Conservation (phyloP, 2,113 vertebrate genomes). For the Vulpes ferrilata region DNA sequence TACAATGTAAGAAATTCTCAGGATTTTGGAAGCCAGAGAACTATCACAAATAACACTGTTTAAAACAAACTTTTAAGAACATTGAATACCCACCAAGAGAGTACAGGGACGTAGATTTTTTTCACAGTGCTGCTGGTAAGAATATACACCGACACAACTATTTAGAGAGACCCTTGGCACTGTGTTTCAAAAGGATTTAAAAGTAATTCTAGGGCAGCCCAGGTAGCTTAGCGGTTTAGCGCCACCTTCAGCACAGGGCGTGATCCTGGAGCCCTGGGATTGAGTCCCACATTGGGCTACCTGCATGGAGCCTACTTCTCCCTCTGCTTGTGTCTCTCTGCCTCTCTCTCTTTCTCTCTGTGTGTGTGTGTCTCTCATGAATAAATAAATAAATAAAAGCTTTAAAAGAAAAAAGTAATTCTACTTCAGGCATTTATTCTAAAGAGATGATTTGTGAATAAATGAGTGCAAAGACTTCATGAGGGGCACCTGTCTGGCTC, state of each 20-base stretch:
- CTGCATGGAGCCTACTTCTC: too few relatives aligned
- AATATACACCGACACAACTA: background rate
- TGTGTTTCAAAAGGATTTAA: background rate
- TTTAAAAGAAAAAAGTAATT: background rate
- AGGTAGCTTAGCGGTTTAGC: too few relatives aligned
- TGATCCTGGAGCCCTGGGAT: too few relatives aligned
- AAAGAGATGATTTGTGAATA: background rate
- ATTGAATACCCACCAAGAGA: background rate
- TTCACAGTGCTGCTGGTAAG: background rate
- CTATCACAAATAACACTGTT: background rate
- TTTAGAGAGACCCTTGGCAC: background rate
- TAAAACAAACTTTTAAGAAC: constrained; percentile 22
- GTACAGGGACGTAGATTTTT: background rate
- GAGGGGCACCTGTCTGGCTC: background rate
- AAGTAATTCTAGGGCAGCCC: background rate
- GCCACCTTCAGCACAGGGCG: too few relatives aligned
- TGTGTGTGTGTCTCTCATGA: too few relatives aligned
- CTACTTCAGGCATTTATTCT: background rate
- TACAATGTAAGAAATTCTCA: background rate
- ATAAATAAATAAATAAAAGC: too few relatives aligned
- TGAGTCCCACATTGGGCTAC: too few relatives aligned
- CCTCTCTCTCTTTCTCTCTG: too few relatives aligned
- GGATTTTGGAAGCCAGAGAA: background rate
- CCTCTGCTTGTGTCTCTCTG: too few relatives aligned
- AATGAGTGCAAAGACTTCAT: background rate